These are phyloP conservation scores for Gadus chalcogrammus DNA, from an alignment of 2,113 vertebrate genomes.

Conservation along the genomic window DNA sequence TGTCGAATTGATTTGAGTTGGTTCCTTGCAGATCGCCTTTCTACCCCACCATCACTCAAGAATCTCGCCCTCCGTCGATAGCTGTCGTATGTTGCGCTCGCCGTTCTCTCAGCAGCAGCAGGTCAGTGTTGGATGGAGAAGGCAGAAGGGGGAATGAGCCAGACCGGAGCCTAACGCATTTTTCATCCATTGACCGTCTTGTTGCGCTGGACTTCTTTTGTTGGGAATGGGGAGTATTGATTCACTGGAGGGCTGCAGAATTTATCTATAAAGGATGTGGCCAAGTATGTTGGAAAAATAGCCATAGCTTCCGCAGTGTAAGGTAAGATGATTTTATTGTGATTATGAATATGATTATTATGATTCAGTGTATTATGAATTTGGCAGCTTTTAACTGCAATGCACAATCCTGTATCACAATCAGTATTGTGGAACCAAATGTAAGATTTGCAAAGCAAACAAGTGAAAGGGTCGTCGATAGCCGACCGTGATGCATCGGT, in stretches of 20 bases:
- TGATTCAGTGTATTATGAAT: constrained; percentile 15
- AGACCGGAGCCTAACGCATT: constrained; percentile 74
- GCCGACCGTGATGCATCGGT: constrained; percentile 44
- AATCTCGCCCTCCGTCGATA: constrained; percentile 42
- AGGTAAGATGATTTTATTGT: constrained; percentile 77
- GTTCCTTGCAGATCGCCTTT: constrained; percentile 37
- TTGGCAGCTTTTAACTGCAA: constrained; percentile 7
- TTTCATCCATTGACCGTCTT: constrained; percentile 44
- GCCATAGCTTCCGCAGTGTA: constrained; percentile 96
- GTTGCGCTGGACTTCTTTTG: constrained; percentile 82
- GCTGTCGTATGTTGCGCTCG: constrained; percentile 59
- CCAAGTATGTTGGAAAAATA: constrained; percentile 92
- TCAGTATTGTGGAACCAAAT: too few species aligned
- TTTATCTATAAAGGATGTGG: constrained; percentile 80
- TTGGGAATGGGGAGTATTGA: constrained; percentile 90
- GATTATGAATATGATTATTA: constrained; percentile 19
- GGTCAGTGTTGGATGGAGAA: constrained; percentile 63
- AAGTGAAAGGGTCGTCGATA: constrained; percentile 21
- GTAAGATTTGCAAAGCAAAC: not conserved
- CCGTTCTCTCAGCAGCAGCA: constrained; percentile 8
- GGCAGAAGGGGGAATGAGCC: constrained; percentile 70
- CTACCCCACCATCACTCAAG: constrained; percentile 47
- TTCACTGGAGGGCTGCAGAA: constrained; percentile 79
- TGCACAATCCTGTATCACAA: not conserved
- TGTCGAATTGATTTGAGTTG: constrained; percentile 51